A percentile compares a stretch with the other conserved stretches of the same genome.
Conservation (phyloP, 2,797 vertebrate species). For the Dendrocincla fuliginosa region DNA sequence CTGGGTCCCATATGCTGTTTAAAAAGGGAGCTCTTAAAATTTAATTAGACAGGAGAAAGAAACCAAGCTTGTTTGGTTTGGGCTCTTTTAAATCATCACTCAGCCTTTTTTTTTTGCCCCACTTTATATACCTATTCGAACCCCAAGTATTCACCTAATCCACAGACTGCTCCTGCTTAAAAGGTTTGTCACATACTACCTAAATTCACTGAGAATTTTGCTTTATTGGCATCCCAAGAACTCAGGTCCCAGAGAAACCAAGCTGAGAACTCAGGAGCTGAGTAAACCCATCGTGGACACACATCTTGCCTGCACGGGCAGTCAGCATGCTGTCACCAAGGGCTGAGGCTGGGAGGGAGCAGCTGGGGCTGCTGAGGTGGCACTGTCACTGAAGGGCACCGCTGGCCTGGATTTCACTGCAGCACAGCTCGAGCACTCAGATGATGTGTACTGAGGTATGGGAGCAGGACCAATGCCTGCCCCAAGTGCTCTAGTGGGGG, state of each 20-base stretch:
- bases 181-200: not conserved
- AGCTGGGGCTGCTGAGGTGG: no score
- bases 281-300: not conserved
- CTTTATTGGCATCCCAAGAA: not conserved
- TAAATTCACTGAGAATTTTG: not conserved
- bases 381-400: no score
- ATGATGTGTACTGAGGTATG: no score
- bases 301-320: not conserved
- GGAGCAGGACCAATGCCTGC: no score
- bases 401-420: no score
- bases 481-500: no score
- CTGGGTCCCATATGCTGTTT: constrained; percentile 45
- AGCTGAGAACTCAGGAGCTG: not conserved
- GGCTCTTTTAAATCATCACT: not conserved
- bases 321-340: not conserved
- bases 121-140: not conserved
- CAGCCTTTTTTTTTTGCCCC: not conserved
- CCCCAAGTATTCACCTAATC: not conserved
- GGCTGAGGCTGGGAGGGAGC: no score
- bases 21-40: constrained; percentile 30
- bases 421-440: no score
- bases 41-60: constrained; percentile 36
- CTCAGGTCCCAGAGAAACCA: not conserved
- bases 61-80: not conserved
- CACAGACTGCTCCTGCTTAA: not conserved